These are phyloP conservation scores for Sebastolobus altivelis DNA, from an alignment of 2,797 vertebrate species.

Conservation along the genomic window DNA sequence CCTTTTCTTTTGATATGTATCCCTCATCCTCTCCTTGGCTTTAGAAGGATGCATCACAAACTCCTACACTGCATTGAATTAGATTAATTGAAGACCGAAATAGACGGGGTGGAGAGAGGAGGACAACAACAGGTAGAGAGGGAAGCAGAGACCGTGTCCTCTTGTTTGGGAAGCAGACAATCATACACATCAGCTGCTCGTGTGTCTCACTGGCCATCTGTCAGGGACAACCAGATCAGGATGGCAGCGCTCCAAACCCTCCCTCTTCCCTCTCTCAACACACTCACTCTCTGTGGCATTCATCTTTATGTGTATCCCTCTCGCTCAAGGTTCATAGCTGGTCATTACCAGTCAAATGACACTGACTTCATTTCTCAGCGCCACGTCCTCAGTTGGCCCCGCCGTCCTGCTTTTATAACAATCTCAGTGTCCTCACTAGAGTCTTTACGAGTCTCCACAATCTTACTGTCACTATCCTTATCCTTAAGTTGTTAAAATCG, in stretches of 20 bases:
- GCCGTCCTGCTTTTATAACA: background rate
- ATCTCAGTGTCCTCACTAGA: background rate
- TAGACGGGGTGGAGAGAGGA: constrained; percentile 24
- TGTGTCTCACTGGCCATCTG: constrained; percentile 66
- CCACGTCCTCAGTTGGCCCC: constrained; percentile 33
- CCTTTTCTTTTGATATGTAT: constrained; percentile 62
- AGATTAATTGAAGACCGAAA: constrained; percentile 41
- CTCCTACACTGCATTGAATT: constrained; percentile 15
- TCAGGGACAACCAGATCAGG: constrained; percentile 65
- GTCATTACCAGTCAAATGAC: constrained; percentile 53
- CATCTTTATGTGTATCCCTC: constrained; percentile 41
- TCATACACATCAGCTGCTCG: constrained; percentile 56
- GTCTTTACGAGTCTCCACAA: background rate
- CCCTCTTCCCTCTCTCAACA: constrained; percentile 2
- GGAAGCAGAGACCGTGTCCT: background rate
- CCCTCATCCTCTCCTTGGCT: constrained; percentile 42
- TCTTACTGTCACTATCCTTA: background rate
- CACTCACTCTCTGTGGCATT: constrained; percentile 29
- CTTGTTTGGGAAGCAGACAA: constrained; percentile 51
- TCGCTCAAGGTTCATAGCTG: constrained; percentile 52
- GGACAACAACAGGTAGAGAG: constrained; percentile 18
- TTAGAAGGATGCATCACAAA: constrained; percentile 19
- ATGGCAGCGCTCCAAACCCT: constrained; percentile 56
- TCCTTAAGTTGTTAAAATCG: background rate
- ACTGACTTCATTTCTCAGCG: constrained; percentile 35